Percentiles rank a stretch among this genome's conserved stretches.
Conservation (phyloP, 2,888 invertebrate genomes). For the Druceiella hillmani region DNA sequence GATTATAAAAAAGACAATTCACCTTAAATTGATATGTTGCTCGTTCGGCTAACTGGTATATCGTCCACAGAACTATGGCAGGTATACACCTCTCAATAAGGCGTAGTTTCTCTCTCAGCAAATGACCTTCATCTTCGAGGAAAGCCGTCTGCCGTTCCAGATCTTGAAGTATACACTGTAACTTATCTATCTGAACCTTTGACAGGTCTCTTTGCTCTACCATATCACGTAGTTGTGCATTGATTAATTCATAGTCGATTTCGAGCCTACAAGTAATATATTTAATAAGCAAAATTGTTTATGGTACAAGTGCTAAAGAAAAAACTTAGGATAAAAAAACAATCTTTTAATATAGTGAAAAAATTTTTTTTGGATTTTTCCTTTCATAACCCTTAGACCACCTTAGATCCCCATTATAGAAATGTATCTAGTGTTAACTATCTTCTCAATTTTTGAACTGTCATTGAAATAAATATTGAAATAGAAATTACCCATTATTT, state of each 20-base stretch:
- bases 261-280: slow-evolving; percentile 50
- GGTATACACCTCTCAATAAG: slow-evolving; percentile 58
- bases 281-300: too few species aligned
- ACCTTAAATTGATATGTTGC: slow-evolving; percentile 34
- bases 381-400: too few species aligned
- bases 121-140: slow-evolving; percentile 47
- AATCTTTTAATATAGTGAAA: background rate
- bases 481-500: too few species aligned
- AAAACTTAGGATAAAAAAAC: too few species aligned
- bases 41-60: slow-evolving; percentile 40
- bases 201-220: slow-evolving; percentile 53
- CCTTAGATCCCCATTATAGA: too few species aligned
- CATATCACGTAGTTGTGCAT: slow-evolving; percentile 54
- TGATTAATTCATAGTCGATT: slow-evolving; percentile 57
- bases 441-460: too few species aligned
- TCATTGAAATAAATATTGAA: too few species aligned
- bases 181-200: slow-evolving; percentile 43
- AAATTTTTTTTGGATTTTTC: background rate
- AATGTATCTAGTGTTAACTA: too few species aligned
- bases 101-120: slow-evolving; percentile 49
- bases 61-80: slow-evolving; percentile 57
- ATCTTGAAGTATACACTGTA: slow-evolving; percentile 47
- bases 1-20: slow-evolving; percentile 13
- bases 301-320: too few species aligned
- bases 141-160: slow-evolving; percentile 49